Percentiles rank a stretch among this genome's conserved stretches.
Evolutionary conservation across 1,140 invertebrate species (phyloP).

Genomic region (Leptopilina clavipes): DNA sequence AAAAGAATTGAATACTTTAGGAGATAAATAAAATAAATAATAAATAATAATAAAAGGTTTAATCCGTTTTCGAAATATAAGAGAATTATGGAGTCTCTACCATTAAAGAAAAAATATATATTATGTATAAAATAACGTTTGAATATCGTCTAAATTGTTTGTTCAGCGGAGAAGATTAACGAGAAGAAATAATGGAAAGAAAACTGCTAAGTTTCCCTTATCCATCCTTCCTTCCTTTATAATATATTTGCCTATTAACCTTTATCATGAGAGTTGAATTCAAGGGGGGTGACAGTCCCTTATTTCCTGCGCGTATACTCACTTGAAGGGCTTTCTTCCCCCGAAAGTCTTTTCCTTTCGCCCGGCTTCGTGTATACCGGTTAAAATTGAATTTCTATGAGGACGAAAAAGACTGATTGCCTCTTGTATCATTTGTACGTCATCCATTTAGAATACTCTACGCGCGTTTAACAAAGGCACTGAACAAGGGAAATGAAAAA

Average conservation of each 20-base stretch:
- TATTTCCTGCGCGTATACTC: background rate
- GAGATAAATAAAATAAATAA: too few species aligned
- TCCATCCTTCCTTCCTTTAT: background rate
- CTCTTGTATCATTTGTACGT: conserved; percentile 29
- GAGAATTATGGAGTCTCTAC: too few species aligned
- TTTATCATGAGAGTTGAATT: conserved; percentile 13
- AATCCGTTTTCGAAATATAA: too few species aligned
- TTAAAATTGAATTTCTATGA: conserved; percentile 24
- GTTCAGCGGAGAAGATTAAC: background rate
- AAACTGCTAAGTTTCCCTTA: background rate
- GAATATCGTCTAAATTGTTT: background rate
- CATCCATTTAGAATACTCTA: conserved; percentile 12
- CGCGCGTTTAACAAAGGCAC: conserved; percentile 6
- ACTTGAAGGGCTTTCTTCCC: conserved; percentile 21
- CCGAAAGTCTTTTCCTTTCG: background rate
- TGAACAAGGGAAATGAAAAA: conserved; percentile 6
- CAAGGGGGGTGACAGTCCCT: conserved; percentile 28
- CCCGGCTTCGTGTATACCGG: background rate
- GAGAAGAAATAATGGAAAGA: background rate
- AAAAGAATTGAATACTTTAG: too few species aligned
- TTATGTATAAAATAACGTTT: too few species aligned
- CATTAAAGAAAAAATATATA: background rate
- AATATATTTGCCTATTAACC: conserved; percentile 28
- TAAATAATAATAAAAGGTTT: too few species aligned
- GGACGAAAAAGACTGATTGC: conserved; percentile 21